Base-by-base conservation (phyloP, 2,113 vertebrate genomes). In the Pan paniscus region DNA sequence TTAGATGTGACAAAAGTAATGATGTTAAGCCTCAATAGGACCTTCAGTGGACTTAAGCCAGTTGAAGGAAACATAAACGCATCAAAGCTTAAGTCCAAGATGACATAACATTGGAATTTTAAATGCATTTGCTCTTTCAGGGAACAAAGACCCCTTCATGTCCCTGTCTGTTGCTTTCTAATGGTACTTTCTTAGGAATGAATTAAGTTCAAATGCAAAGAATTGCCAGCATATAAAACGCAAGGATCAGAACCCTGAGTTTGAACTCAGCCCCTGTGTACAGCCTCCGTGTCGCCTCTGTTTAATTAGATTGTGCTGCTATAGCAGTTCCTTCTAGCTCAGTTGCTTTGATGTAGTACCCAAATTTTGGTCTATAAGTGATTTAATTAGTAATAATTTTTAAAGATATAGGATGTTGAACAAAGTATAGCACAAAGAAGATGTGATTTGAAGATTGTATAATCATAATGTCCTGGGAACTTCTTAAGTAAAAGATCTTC, bases 11-110 rank as follows among this genome's bases (percentile, higher is more conserved):
- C 18, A 94, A 38, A 90, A 46, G 12, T 27, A n/a, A 50, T 79
- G 46, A 50, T 89, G 32, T n/a, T 76, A 93, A 76, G 22, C 48
- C 57, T 95, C 48, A 52, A 0, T 30, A 89, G 59, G 35, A 76
- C 25, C 2, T 14, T 78, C 27, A 84, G 6, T 92, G 86, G 55
- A 35, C 14, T 78, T 93, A 94, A 79, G 17, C 40, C 10, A 85
- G 48, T 67, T 64, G 14, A 83, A 70, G 68, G 76, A 93, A 97
- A 89, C 73, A 25, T 79, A 83, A 87, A 70, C 93, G 18, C 32
- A 88, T 75, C 64, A 75, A 75, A 81, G 38, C 82, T 78, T 90
- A 88, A 81, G 46, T 75, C 35, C 20, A 88, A 72, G 79, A 73
- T 27, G 32, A 90, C 22, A 22, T 82, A 48, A 73, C 81, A 52